Conservation (phyloP, 2,113 vertebrate species). For the Onychostruthus taczanowskii region DNA sequence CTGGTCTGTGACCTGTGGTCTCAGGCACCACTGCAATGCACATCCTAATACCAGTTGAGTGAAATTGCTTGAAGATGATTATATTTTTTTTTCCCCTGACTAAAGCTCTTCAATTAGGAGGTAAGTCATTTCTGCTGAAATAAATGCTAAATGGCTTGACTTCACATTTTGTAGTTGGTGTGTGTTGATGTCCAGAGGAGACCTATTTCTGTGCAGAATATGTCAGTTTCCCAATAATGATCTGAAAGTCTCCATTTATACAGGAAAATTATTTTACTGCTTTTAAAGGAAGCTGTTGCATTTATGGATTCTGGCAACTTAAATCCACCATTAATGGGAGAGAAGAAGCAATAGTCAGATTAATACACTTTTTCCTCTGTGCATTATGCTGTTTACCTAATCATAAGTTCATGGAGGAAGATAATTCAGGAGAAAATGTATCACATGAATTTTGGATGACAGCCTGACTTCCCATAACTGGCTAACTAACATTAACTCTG, state of each 20-base stretch:
- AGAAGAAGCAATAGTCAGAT: conserved; percentile 11
- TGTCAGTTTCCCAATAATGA: conserved; percentile 59
- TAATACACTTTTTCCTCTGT: conserved; percentile 43
- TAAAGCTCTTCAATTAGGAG: conserved; percentile 45
- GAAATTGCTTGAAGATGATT: conserved; percentile 1
- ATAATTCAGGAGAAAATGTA: conserved; percentile 47
- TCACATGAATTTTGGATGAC: conserved; percentile 60
- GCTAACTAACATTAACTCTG: conserved; percentile 41
- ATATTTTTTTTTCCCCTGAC: neutral
- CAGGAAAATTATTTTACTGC: conserved; percentile 62
- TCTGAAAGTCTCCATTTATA: conserved; percentile 59
- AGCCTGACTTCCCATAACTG: conserved; percentile 52
- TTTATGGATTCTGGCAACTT: conserved; percentile 61
- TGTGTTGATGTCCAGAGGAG: conserved; percentile 43
- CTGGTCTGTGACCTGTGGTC: neutral
- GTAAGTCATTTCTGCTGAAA: conserved; percentile 47
- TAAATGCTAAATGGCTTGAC: conserved; percentile 54
- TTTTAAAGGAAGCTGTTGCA: conserved; percentile 63
- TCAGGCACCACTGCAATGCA: neutral
- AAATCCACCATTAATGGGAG: conserved; percentile 33
- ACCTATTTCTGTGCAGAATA: conserved; percentile 56
- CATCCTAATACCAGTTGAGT: neutral
- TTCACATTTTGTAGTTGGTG: conserved; percentile 34
- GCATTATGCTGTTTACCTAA: conserved; percentile 34
- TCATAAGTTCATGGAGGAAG: conserved; percentile 32